These are phyloP conservation scores for Leuciscus waleckii DNA, from an alignment of 2,797 vertebrate species.

Conservation along the genomic window DNA sequence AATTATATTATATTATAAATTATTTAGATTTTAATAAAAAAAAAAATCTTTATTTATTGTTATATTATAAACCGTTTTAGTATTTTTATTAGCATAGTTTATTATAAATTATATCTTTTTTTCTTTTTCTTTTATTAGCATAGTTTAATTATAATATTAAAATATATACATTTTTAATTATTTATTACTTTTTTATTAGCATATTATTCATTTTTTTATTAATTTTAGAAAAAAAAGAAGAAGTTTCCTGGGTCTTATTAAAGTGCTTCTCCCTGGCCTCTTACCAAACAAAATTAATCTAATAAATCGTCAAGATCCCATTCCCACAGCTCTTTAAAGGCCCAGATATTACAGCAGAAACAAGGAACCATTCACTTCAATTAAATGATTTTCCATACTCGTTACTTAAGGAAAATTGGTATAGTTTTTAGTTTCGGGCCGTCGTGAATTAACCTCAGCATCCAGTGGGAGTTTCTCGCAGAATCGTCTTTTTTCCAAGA, in stretches of 20 bases:
- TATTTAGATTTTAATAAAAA: too few relatives aligned
- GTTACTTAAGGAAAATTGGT: slow-evolving; percentile 46
- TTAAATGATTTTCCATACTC: slow-evolving; percentile 50
- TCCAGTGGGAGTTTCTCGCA: neutral
- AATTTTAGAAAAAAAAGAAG: neutral
- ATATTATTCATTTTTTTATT: neutral
- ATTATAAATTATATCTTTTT: neutral
- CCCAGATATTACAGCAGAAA: slow-evolving; percentile 44
- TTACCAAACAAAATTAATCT: slow-evolving; percentile 33
- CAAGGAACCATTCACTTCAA: slow-evolving; percentile 54
- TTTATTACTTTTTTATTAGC: neutral
- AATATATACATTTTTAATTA: neutral
- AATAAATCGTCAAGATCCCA: slow-evolving; percentile 28
- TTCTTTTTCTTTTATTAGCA: neutral
- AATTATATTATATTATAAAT: too few relatives aligned
- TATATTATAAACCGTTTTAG: neutral
- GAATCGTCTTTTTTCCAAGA: neutral
- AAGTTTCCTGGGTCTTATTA: neutral
- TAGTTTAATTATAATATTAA: neutral
- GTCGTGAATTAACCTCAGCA: slow-evolving; percentile 49
- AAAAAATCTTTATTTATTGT: too few relatives aligned
- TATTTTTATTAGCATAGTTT: neutral
- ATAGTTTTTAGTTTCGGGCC: slow-evolving; percentile 19
- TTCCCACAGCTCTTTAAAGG: slow-evolving; percentile 40
- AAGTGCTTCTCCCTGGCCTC: slow-evolving; percentile 18